Percentiles rank a stretch among this genome's conserved stretches.
Evolutionary conservation across 2,113 vertebrate species (phyloP).

Genomic region (Theropithecus gelada): DNA sequence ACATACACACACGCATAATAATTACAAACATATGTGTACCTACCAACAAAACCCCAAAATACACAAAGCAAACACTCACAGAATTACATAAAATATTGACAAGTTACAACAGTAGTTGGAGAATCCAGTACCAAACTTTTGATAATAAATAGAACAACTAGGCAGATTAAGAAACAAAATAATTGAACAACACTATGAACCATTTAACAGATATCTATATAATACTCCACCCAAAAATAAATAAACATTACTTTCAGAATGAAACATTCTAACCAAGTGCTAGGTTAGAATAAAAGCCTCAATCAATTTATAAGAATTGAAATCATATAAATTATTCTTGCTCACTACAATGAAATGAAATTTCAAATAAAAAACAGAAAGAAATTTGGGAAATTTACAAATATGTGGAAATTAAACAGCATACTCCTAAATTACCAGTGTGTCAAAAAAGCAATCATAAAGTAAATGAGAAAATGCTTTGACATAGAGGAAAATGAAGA

Average conservation of each 20-base stretch:
- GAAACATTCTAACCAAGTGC: neutral
- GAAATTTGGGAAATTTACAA: neutral
- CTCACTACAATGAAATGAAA: neutral
- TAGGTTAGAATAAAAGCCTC: neutral
- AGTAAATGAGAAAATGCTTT: neutral
- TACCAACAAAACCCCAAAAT: neutral
- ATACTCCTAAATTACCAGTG: neutral
- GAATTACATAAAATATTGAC: neutral
- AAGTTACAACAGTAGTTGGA: neutral
- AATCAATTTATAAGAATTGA: neutral
- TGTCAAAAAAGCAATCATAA: neutral
- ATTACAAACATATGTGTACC: neutral
- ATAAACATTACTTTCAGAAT: neutral
- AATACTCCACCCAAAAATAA: neutral
- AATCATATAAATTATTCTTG: neutral
- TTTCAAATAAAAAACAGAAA: neutral
- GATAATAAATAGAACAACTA: neutral
- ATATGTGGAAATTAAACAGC: neutral
- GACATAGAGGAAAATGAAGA: neutral
- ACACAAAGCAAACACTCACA: neutral
- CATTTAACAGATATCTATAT: neutral
- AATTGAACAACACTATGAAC: neutral
- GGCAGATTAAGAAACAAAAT: neutral
- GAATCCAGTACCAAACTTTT: neutral
- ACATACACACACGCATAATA: neutral